These are phyloP conservation scores for Nomada lathburiana DNA, from an alignment of 2,888 invertebrate species.

Conservation along the genomic window DNA sequence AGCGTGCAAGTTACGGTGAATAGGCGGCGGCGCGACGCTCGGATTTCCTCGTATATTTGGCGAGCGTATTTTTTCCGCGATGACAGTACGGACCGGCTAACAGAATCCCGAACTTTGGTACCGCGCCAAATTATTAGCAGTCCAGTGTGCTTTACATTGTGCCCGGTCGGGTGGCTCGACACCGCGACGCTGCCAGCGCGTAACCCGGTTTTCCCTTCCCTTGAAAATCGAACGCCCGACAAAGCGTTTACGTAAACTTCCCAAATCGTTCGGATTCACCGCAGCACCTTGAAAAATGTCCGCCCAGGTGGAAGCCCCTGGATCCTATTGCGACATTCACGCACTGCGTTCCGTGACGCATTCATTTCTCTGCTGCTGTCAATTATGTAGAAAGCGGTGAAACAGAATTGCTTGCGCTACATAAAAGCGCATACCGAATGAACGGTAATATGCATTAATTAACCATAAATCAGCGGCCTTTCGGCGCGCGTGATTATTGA, in stretches of 20 bases:
- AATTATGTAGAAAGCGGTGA: neutral
- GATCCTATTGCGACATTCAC: too few species aligned
- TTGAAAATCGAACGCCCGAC: conserved; percentile 21
- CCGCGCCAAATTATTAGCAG: conserved; percentile 77
- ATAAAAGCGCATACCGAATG: conserved; percentile 3
- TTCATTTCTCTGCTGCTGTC: neutral
- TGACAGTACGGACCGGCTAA: conserved; percentile 72
- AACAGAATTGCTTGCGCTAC: neutral
- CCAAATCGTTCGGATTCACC: conserved; percentile 38
- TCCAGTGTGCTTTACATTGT: conserved; percentile 71
- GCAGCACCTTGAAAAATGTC: conserved; percentile 33
- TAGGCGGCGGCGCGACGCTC: conserved; percentile 53
- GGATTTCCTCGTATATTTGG: conserved; percentile 72
- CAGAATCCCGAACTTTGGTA: conserved; percentile 78
- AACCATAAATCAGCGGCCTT: conserved; percentile 22
- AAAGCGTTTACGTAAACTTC: conserved; percentile 67
- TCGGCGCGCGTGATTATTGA: conserved; percentile 36
- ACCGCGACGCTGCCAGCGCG: conserved; percentile 29
- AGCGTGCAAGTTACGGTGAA: conserved; percentile 59
- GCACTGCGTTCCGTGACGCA: too few species aligned
- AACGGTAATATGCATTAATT: conserved; percentile 32
- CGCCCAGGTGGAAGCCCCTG: neutral
- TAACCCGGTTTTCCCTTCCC: conserved; percentile 65
- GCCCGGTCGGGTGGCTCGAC: conserved; percentile 60
- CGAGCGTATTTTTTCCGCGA: conserved; percentile 75